Evolutionary conservation across 2,888 invertebrate species (phyloP), one percentile per base, ranked within the genome.

Genomic region (Drosophila diplacantha): DNA sequence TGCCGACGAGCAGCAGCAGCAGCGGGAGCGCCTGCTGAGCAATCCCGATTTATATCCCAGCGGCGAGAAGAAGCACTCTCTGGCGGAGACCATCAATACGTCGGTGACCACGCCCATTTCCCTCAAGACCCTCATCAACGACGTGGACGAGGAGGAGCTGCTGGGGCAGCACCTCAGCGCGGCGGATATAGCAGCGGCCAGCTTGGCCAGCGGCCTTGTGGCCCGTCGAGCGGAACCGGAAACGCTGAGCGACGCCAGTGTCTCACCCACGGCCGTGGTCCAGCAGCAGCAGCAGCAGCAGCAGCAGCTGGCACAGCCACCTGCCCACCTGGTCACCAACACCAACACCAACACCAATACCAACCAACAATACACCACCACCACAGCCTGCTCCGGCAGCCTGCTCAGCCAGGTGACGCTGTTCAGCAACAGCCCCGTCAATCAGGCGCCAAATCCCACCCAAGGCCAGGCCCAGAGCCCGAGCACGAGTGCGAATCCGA

Each of bases 41-140:
- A 24, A 35, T 43, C 62, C 72, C 50, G 50, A 59, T 26, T 51
- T 71, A 16, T 52, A 72, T 43, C 16, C 55, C 41, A 14, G 58
- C 14, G 37, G 56, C 7, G 71, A 71, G 11, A 86, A 86, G 51
- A 86, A 86, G 24, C 85, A 86, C 38, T 86, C 86, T 31, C 53
- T 86, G 11, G 85, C 85, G 14, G 86, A 86, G 47, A 86, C 86
- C 3, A 86, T 85, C 41, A 79, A 77, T 18, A 86, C 86, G 9
- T 86, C 86, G 54, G 85, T 77, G 24, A 86, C 86, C 31, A 86
- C 87, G 44, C 87, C 87, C 41, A 85, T 85, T 22, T 86, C 87
- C 1, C 58, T 86, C 18, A 86, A 86, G 58, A 85, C 85, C 5
- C 77, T 86, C 14, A 86, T 86, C 51, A 85, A 85, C 85, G 85